Evolutionary conservation across 2,797 vertebrate genomes (phyloP).

Genomic region (Remorina albescens): DNA sequence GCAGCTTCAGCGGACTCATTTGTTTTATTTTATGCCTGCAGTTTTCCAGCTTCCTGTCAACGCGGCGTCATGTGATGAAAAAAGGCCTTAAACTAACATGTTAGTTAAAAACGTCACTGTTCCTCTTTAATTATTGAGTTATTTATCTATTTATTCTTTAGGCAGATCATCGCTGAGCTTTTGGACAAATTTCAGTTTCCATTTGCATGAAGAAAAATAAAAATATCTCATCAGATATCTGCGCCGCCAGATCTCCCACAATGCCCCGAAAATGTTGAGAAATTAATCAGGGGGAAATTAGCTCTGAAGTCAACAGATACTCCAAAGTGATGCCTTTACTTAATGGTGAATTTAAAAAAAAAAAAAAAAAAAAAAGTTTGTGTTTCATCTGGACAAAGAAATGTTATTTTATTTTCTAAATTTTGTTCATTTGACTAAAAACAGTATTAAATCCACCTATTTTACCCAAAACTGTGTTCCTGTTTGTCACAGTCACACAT

Average conservation of each 20-base stretch:
- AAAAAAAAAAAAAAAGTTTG: too few species aligned
- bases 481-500: conserved; percentile 1
- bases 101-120: not conserved
- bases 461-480: not conserved
- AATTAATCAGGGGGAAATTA: not conserved
- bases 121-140: not conserved
- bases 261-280: not conserved
- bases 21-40: not conserved
- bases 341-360: too few species aligned
- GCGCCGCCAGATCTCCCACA: not conserved
- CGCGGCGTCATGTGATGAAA: not conserved
- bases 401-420: conserved; percentile 6
- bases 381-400: conserved; percentile 1
- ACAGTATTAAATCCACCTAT: not conserved
- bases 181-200: not conserved
- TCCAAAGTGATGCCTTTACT: too few species aligned
- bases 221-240: not conserved
- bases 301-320: not conserved
- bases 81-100: not conserved
- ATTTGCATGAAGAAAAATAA: not conserved
- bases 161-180: not conserved
- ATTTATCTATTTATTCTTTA: not conserved
- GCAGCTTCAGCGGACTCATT: too few species aligned
- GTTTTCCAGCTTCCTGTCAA: not conserved
- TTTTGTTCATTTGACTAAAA: conserved; percentile 17